A percentile compares a stretch with the other conserved stretches of the same genome.
Evolutionary conservation across 2,797 vertebrate genomes (phyloP).

Genomic region (Dipus sagitta): DNA sequence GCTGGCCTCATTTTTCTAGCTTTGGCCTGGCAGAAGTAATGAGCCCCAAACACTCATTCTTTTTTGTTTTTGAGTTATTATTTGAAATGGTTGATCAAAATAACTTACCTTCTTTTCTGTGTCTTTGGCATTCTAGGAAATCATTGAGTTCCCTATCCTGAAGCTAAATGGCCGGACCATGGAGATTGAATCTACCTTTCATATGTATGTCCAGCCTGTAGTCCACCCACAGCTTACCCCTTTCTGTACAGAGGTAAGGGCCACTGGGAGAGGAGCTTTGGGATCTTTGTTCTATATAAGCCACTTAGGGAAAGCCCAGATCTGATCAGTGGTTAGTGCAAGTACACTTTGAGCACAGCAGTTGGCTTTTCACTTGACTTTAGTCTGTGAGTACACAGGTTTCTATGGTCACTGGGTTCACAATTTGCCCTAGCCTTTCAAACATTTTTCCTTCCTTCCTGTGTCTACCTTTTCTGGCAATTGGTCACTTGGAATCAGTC

Average conservation of each 20-base stretch:
- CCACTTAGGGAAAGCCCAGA: slow-evolving; percentile 13
- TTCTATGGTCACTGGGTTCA: not conserved
- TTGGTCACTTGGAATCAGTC: not conserved
- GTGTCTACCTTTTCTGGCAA: not conserved
- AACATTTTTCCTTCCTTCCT: not conserved
- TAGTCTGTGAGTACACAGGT: not conserved
- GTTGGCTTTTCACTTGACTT: slow-evolving; percentile 33
- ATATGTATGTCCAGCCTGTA: slow-evolving; percentile 92
- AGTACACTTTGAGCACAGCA: not conserved
- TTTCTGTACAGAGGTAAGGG: slow-evolving; percentile 92
- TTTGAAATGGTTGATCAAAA: slow-evolving; percentile 58
- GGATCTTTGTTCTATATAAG: not conserved
- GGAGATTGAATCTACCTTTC: slow-evolving; percentile 93
- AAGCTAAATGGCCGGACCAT: slow-evolving; percentile 92
- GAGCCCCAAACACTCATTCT: slow-evolving; percentile 14
- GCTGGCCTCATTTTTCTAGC: not conserved
- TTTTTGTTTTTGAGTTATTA: slow-evolving; percentile 59
- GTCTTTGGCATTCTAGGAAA: slow-evolving; percentile 88
- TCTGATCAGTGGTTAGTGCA: not conserved
- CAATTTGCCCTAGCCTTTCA: not conserved
- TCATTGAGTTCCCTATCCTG: slow-evolving; percentile 92
- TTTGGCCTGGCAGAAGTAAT: slow-evolving; percentile 48
- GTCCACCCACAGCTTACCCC: slow-evolving; percentile 92
- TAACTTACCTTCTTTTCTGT: slow-evolving; percentile 58
- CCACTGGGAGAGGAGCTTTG: slow-evolving; percentile 46